Evolutionary conservation across 2,113 vertebrate genomes (phyloP), one percentile per base, ranked within the genome.

Genomic region (Labeo catla): DNA sequence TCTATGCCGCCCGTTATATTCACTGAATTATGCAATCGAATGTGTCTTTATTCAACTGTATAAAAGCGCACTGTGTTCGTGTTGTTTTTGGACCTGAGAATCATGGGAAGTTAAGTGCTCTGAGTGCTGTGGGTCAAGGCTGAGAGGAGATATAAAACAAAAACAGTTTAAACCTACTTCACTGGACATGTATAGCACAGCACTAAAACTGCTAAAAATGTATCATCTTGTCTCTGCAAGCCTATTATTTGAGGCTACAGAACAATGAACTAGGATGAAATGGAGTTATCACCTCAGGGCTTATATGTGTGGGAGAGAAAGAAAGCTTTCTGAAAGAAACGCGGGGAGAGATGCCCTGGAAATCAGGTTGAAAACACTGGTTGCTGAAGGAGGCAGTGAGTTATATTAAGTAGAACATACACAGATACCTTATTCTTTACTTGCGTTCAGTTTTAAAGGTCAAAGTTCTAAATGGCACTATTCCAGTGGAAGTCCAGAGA

Each of bases 171-270:
- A 86, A 8, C 3, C 34, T 84, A 79, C 84, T 79, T 73, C 63
- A 73, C 84, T 88, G 73, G 65, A 83, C 74, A 83, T 45, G 68
- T 49, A 61, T 9, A 78, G 36, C 49, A 19, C 84, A 78, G 78
- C 39, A 39, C 78, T 70, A 59, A 23, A 9, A 23, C 83, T 45
- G 7, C 9, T 34, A 9, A 61, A 57, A 61, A 79, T 34, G 23
- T 78, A 59, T 47, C 34, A 45, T 28, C 47, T 83, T 7, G 43
- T 73, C 36, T 78, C 50, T 12, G 63, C 2, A 65, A 61, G 16
- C 52, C 77, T 72, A 19, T 85, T 82, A 76, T 52, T 7, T 16
- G n/a, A 39, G 1, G 15, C 16, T 65, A 63, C 79, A 79, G 50
- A 57, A 88, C 57, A 82, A 61, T 23, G 23, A 74, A 43, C 49